Percentiles rank a stretch among this genome's conserved stretches.
phyloP scores from a whole-genome alignment of 2,797 vertebrate genomes.

The Molossus molossus region DNA sequence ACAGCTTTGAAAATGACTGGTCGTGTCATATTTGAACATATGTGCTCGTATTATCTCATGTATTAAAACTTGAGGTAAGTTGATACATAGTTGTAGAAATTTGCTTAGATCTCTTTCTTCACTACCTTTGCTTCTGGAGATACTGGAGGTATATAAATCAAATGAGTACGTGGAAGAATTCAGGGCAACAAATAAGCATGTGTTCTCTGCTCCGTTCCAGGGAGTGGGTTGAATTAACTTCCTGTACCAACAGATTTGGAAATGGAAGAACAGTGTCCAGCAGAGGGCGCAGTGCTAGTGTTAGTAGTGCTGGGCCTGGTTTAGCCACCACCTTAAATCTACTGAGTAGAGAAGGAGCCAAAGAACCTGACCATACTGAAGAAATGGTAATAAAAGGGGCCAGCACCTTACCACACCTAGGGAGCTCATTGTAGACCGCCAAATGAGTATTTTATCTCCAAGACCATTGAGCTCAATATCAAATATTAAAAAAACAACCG shows the following conservation, averaged over 20 bases:
- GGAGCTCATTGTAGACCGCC: not conserved
- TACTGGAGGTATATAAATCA: not conserved
- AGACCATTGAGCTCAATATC: not conserved
- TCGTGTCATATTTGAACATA: not conserved
- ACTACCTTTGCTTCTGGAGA: not conserved
- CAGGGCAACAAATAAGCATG: not conserved
- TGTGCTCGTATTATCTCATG: not conserved
- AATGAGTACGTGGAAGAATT: not conserved
- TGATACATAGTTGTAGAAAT: not conserved
- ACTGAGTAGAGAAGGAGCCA: not conserved
- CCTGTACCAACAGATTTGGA: not conserved
- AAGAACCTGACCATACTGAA: not conserved
- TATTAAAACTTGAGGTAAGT: conserved; percentile 26
- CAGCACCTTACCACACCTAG: not conserved
- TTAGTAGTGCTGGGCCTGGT: not conserved
- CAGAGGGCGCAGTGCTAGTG: conserved; percentile 61
- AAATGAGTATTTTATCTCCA: conserved; percentile 33
- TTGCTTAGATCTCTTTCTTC: conserved; percentile 2
- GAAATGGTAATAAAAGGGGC: not conserved
- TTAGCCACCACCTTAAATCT: not conserved
- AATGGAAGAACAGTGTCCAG: conserved; percentile 52
- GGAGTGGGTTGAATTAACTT: not conserved
- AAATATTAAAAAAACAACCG: conserved; percentile 2
- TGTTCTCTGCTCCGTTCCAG: not conserved
- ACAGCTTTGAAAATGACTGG: conserved; percentile 53